Evolutionary conservation across 1,140 invertebrate genomes (phyloP).

Genomic region (Eulimnadia texana): DNA sequence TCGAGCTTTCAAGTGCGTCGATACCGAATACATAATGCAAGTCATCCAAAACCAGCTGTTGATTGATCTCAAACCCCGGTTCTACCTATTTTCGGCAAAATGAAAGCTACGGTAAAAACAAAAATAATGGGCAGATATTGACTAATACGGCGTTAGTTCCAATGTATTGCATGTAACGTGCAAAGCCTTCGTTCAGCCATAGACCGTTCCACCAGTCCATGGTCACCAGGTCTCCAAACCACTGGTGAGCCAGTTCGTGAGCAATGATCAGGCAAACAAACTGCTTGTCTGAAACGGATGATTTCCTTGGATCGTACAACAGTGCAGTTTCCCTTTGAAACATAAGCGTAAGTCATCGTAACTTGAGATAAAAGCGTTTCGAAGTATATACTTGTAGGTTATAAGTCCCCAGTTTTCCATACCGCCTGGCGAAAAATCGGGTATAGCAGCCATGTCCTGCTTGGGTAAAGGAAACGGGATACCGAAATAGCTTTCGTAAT

Average conservation of each 20-base stretch:
- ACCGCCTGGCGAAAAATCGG: slow-evolving; percentile 80
- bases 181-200: slow-evolving; percentile 32
- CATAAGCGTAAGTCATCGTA: too few species aligned
- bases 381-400: slow-evolving; percentile 76
- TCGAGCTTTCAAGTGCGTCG: slow-evolving; percentile 73
- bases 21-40: slow-evolving; percentile 68
- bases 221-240: slow-evolving; percentile 44
- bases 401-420: slow-evolving; percentile 85
- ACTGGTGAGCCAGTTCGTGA: slow-evolving; percentile 38
- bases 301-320: slow-evolving; percentile 25
- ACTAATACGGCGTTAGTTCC: slow-evolving; percentile 23
- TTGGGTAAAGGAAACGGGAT: slow-evolving; percentile 65
- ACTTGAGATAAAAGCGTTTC: too few species aligned
- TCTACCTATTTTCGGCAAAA: slow-evolving; percentile 39
- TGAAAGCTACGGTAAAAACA: neutral
- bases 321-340: slow-evolving; percentile 34
- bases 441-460: slow-evolving; percentile 77
- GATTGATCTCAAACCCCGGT: slow-evolving; percentile 59
- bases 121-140: too few species aligned
- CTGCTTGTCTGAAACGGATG: slow-evolving; percentile 27
- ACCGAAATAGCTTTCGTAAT: slow-evolving; percentile 71
- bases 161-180: slow-evolving; percentile 28
- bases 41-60: slow-evolving; percentile 67
- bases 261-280: slow-evolving; percentile 29
- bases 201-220: slow-evolving; percentile 31